Evolutionary conservation across 2,797 vertebrate species (phyloP), one percentile per base, ranked within the genome.

Genomic region (Pelodytes ibericus): DNA sequence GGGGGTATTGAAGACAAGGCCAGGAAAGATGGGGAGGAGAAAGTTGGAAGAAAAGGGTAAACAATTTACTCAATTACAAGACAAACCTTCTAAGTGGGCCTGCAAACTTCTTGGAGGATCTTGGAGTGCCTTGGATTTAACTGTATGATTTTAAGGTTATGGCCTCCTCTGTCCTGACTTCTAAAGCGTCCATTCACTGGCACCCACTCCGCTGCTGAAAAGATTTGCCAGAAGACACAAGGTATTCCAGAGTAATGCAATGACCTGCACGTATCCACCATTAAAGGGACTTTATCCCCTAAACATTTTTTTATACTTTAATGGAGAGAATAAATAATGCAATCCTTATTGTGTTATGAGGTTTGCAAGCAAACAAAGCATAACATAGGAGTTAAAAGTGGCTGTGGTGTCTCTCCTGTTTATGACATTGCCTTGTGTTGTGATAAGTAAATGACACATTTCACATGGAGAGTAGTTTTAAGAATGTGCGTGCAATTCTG

Each of bases 41-140:
- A 79, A 79, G 63, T 69, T 63, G 57, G 71, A 72, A 79, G 69
- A 72, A 79, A 79, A 79, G 86, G 87, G 84, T 91, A 92, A 90
- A 92, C 83, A 91, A 88, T 90, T 88, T 91, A 91, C 91, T 91
- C 90, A 92, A 83, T 89, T 91, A 90, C 92, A 88, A 87, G 90
- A 87, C 90, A 91, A 87, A 91, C 88, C 88, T 87, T 71, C 82
- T 76, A 82, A 90, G 88, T 77, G 85, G 85, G 80, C 79, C 90
- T 86, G 85, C 83, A 89, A 64, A 56, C 36, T 84, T 84, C 83
- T 81, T 88, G 76, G 76, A 79, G 75, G 22, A 33, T 85, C 82
- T 88, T 83, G 83, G 57, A 83, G 76, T 81, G 85, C 85, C 86
- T 87, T 58, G 53, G 80, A 71, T 82, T 80, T 83, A 80, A 85